Evolutionary conservation across 2,888 invertebrate genomes (phyloP).

Genomic region (Agrotis clavis): DNA sequence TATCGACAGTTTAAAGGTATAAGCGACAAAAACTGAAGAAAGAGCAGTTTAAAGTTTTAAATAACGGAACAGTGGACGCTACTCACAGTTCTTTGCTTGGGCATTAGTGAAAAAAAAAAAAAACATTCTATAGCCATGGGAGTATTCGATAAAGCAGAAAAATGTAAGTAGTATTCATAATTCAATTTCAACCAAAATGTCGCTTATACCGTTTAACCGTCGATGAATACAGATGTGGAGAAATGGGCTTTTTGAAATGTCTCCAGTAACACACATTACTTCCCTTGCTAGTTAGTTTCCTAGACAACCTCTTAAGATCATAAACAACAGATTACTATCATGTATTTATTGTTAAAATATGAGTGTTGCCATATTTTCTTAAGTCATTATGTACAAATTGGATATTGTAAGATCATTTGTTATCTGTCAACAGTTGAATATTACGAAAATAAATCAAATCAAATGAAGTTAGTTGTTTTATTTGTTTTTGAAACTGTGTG

Average conservation of each 20-base stretch:
- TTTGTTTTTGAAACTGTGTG: slow-evolving; percentile 53
- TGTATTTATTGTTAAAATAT: slow-evolving; percentile 89
- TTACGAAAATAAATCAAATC: slow-evolving; percentile 90
- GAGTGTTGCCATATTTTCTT: slow-evolving; percentile 91
- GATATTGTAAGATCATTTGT: slow-evolving; percentile 91
- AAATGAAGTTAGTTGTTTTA: slow-evolving; percentile 77
- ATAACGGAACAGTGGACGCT: too few relatives aligned
- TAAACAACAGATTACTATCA: slow-evolving; percentile 74
- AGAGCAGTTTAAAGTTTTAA: too few relatives aligned
- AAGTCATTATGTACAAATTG: slow-evolving; percentile 91
- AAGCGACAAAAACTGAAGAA: too few relatives aligned
- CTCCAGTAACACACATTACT: slow-evolving; percentile 56
- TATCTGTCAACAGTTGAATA: slow-evolving; percentile 91
- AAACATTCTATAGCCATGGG: too few relatives aligned
- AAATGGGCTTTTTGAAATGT: slow-evolving; percentile 60
- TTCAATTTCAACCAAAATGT: too few relatives aligned
- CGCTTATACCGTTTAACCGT: too few relatives aligned
- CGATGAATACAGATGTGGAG: slow-evolving; percentile 28
- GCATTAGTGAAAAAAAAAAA: too few relatives aligned
- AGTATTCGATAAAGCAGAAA: too few relatives aligned
- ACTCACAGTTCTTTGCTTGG: too few relatives aligned
- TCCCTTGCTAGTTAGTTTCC: slow-evolving; percentile 60
- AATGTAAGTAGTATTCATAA: too few relatives aligned
- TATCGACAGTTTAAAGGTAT: not conserved
- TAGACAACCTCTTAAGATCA: slow-evolving; percentile 62